Evolutionary conservation across 2,888 invertebrate genomes (phyloP), one percentile per base, ranked within the genome.

Genomic region (Netelia melanura): DNA sequence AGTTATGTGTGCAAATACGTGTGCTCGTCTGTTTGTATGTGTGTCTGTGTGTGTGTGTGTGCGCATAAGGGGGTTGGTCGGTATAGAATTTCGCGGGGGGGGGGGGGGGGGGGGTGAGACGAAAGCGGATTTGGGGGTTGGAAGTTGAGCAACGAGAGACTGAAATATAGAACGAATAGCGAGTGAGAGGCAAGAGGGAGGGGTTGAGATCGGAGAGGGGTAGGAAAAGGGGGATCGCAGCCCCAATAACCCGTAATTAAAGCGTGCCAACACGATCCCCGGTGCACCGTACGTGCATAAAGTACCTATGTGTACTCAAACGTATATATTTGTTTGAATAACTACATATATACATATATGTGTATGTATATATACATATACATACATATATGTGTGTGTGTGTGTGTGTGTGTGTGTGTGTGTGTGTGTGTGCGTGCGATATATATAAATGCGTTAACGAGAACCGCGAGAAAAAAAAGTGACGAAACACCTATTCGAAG

Each of bases 221-320:
- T 38, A 38, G 38, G 9, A 54, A 43, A 64, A n/a, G 56, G 65
- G 23, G 61, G 54, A 68, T 77, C 61, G 67, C 61, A 71, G 52
- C 44, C 70, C 75, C 78, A 58, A 78, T 78, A 78, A 74, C 64
- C 68, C 74, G 81, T 81, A 78, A 82, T 81, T 78, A 81, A 82
- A 84, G 84, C 81, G 77, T 74, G 70, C 68, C 77, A 74, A 58
- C 78, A 23, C 72, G 77, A 70, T 81, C 62, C 17, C 38, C 67
- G 72, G 52, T 72, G 65, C 76, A 64, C 43, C 71, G 58, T 65
- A 70, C 64, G 75, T 71, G 54, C 74, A 77, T 48, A 48, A 48
- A 10, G 14, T 48, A 48, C 48, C 10, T 48, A 48, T 14, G 48
- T 48, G 14, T 48, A 14, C 14, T 48, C 48, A 48, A 10, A 48